These are phyloP conservation scores for Criorhina ranunculi DNA, from an alignment of 2,888 invertebrate species.

Conservation along the genomic window DNA sequence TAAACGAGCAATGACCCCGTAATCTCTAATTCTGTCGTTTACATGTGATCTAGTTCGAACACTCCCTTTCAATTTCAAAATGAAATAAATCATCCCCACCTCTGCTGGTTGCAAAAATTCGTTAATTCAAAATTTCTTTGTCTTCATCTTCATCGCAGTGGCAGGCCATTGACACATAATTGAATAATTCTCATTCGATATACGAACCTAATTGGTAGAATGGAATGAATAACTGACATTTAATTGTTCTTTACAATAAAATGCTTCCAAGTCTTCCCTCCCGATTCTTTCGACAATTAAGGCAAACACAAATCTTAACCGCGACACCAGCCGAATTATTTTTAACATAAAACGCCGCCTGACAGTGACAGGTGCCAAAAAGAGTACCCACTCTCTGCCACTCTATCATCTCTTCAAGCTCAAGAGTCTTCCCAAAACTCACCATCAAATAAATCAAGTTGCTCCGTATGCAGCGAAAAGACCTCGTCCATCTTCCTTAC, in stretches of 20 bases:
- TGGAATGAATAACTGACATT: neutral
- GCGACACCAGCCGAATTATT: constrained; percentile 15
- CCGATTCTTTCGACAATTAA: neutral
- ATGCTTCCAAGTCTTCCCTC: neutral
- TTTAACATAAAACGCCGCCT: constrained; percentile 35
- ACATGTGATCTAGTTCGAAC: neutral
- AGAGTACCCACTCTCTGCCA: neutral
- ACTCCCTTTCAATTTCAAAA: neutral
- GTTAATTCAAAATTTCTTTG: neutral
- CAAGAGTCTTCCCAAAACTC: too few species aligned
- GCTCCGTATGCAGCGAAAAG: constrained; percentile 83
- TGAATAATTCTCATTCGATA: neutral
- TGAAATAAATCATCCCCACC: neutral
- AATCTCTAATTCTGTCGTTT: constrained; percentile 1
- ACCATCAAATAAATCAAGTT: constrained; percentile 83
- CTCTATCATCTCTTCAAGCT: neutral
- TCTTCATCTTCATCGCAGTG: neutral
- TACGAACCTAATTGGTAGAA: constrained; percentile 10
- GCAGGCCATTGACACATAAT: constrained; percentile 30
- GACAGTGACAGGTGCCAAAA: constrained; percentile 55
- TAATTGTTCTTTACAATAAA: constrained; percentile 14
- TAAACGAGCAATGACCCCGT: constrained; percentile 33
- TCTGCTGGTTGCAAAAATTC: neutral
- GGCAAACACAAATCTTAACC: constrained; percentile 5
- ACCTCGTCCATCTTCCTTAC: constrained; percentile 83